A percentile compares a stretch with the other conserved stretches of the same genome.
Evolutionary conservation across 2,797 vertebrate species (phyloP).

Genomic region (Alosa sapidissima): DNA sequence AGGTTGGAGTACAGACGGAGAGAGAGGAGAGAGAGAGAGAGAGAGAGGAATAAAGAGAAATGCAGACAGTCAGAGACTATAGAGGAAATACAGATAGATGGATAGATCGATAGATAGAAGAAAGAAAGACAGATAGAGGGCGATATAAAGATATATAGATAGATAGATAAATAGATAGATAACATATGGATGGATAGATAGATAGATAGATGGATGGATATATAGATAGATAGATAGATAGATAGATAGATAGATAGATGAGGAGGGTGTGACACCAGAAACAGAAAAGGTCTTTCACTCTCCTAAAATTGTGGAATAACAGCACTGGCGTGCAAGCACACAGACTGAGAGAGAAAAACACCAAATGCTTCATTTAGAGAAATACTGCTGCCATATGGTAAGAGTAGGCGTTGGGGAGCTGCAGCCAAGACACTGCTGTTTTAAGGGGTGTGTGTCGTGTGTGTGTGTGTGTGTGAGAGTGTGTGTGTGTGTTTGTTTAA

Average conservation of each 20-base stretch:
- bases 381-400: conserved; percentile 19
- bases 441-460: conserved; percentile 47
- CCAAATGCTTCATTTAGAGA: conserved; percentile 13
- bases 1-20: conserved; percentile 61
- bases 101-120: background rate
- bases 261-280: background rate
- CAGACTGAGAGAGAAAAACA: background rate
- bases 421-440: conserved; percentile 28
- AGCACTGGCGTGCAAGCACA: background rate
- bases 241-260: background rate
- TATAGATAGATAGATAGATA: background rate
- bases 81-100: background rate
- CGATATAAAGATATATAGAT: background rate
- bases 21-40: conserved; percentile 18
- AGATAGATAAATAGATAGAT: background rate
- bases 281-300: background rate
- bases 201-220: background rate
- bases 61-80: background rate
- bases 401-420: conserved; percentile 36
- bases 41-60: background rate
- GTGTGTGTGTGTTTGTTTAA: conserved; percentile 51
- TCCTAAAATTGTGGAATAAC: background rate
- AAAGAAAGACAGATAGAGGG: background rate
- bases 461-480: conserved; percentile 42
- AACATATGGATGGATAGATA: background rate